These are phyloP conservation scores for Battus philenor DNA, from an alignment of 1,140 invertebrate genomes.

Conservation along the genomic window DNA sequence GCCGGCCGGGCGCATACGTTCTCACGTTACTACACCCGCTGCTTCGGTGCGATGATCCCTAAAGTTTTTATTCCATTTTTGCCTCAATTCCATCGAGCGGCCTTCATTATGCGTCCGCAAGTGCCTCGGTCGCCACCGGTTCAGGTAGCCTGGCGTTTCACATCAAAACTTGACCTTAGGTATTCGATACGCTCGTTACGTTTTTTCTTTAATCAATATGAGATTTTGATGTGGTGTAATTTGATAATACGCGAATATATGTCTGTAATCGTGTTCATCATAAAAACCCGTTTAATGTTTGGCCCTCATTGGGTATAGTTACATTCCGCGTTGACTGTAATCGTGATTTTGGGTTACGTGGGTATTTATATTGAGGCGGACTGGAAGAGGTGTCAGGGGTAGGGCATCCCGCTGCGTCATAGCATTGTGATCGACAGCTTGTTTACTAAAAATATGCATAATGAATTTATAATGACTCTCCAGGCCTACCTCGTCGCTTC, in stretches of 20 bases:
- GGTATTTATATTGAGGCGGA: slow-evolving; percentile 31
- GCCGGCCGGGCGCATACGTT: slow-evolving; percentile 20
- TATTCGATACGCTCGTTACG: slow-evolving; percentile 59
- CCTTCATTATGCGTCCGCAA: slow-evolving; percentile 67
- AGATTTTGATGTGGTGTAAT: slow-evolving; percentile 34
- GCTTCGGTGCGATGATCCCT: slow-evolving; percentile 62
- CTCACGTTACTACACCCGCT: slow-evolving; percentile 46
- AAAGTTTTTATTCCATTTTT: slow-evolving; percentile 63
- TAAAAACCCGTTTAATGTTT: slow-evolving; percentile 42
- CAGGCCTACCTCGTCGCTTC: slow-evolving; percentile 37
- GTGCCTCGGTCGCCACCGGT: slow-evolving; percentile 54
- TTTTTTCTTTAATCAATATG: slow-evolving; percentile 58
- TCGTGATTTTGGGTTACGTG: slow-evolving; percentile 40
- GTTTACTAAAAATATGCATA: slow-evolving; percentile 76
- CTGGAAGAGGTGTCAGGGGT: slow-evolving; percentile 53
- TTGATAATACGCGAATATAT: slow-evolving; percentile 48
- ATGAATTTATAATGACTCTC: slow-evolving; percentile 73
- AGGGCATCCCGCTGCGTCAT: slow-evolving; percentile 55
- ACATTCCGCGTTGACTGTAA: slow-evolving; percentile 34
- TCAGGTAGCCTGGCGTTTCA: slow-evolving; percentile 63
- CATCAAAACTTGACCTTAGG: slow-evolving; percentile 64
- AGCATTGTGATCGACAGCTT: slow-evolving; percentile 73
- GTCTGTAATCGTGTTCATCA: slow-evolving; percentile 30
- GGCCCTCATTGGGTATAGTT: slow-evolving; percentile 30
- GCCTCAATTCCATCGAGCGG: slow-evolving; percentile 54